These are phyloP conservation scores for Ictalurus punctatus DNA, from an alignment of 2,113 vertebrate genomes.

Conservation along the genomic window DNA sequence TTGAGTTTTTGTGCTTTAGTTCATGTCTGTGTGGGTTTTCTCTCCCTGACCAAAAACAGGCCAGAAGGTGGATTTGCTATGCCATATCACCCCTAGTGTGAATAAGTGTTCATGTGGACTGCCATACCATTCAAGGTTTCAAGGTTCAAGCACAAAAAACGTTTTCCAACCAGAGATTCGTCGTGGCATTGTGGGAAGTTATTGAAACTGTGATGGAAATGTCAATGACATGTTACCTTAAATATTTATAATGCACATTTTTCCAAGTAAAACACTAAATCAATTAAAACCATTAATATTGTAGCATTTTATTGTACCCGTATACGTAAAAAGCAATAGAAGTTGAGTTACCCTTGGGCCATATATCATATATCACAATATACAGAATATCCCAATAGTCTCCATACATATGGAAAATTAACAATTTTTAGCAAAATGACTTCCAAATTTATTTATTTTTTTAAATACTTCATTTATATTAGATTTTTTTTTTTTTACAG, in stretches of 20 bases:
- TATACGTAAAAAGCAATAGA: neutral
- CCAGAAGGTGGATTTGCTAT: neutral
- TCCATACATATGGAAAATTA: too few species aligned
- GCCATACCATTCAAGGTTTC: neutral
- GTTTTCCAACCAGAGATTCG: neutral
- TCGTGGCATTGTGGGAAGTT: neutral
- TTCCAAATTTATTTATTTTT: too few species aligned
- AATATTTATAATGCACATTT: neutral
- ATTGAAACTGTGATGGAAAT: neutral
- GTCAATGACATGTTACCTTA: neutral
- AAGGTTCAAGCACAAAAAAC: neutral
- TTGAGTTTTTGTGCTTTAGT: constrained; percentile 37
- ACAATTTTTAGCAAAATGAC: too few species aligned
- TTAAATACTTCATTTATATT: too few species aligned
- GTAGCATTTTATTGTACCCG: neutral
- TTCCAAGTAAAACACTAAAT: neutral
- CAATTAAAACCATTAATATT: neutral
- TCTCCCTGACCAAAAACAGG: neutral
- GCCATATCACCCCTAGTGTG: neutral
- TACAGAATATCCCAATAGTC: neutral
- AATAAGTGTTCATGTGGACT: neutral
- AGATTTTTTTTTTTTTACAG: too few species aligned
- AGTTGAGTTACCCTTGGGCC: neutral
- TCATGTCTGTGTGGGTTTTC: constrained; percentile 20
- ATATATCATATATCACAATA: neutral